These are phyloP conservation scores for Drosophila neoperkinsi DNA, from an alignment of 2,888 invertebrate genomes.

Conservation along the genomic window DNA sequence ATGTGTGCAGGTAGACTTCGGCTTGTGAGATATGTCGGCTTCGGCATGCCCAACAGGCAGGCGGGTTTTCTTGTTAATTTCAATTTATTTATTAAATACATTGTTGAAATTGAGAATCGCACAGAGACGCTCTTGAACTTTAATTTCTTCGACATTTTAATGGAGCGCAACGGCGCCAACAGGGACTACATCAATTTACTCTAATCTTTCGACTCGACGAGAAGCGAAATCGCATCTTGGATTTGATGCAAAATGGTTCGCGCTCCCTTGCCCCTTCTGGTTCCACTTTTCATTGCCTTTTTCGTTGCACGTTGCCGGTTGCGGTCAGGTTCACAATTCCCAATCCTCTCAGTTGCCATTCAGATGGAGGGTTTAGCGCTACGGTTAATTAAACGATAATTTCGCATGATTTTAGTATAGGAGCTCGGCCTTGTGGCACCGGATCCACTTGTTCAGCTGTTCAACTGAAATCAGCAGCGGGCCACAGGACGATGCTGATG, in stretches of 20 bases:
- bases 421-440: conserved; percentile 13
- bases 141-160: conserved; percentile 22
- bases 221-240: conserved; percentile 26
- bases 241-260: conserved; percentile 9
- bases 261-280: background rate
- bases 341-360: conserved; percentile 31
- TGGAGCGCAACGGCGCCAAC: conserved; percentile 67
- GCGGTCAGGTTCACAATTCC: conserved; percentile 24
- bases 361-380: conserved; percentile 61
- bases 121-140: conserved; percentile 26
- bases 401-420: conserved; percentile 70
- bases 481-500: conserved; percentile 32
- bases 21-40: background rate
- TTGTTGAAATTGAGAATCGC: conserved; percentile 19
- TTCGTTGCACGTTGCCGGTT: conserved; percentile 4
- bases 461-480: conserved; percentile 45
- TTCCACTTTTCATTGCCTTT: background rate
- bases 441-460: conserved; percentile 34
- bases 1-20: background rate
- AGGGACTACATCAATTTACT: conserved; percentile 49
- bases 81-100: background rate
- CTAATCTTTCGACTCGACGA: conserved; percentile 56
- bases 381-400: conserved; percentile 84
- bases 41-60: background rate
- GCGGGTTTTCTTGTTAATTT: background rate